Evolutionary conservation across 2,113 vertebrate species (phyloP).

Genomic region (Noturus placidus): DNA sequence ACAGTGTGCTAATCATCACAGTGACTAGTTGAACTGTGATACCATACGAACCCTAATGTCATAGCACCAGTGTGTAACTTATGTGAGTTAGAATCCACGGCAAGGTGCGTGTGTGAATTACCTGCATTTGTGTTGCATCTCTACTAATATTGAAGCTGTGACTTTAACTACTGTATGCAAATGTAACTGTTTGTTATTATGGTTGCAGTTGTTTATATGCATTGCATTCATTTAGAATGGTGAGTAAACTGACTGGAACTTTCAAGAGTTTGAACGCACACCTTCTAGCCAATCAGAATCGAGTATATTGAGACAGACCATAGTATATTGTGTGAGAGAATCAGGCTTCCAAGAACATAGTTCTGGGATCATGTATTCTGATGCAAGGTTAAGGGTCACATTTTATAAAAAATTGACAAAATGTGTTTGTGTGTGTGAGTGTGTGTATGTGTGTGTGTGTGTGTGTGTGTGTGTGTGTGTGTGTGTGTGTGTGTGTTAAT

Average conservation of each 20-base stretch:
- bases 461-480: neutral
- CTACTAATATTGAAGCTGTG: too few species aligned
- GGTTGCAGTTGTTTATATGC: too few species aligned
- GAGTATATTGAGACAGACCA: too few species aligned
- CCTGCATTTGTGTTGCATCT: too few species aligned
- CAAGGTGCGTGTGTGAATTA: too few species aligned
- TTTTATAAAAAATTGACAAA: neutral
- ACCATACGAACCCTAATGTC: neutral
- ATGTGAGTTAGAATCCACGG: too few species aligned
- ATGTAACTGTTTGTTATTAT: too few species aligned
- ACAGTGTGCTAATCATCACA: neutral
- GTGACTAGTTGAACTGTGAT: neutral
- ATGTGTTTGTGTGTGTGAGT: neutral
- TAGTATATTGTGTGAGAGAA: neutral
- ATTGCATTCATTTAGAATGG: too few species aligned
- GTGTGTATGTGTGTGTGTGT: slow-evolving; percentile 1
- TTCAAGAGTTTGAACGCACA: too few species aligned
- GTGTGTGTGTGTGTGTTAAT: neutral
- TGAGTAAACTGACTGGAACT: too few species aligned
- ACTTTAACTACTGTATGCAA: too few species aligned
- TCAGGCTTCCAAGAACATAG: neutral
- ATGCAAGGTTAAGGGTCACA: neutral
- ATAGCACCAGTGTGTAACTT: neutral
- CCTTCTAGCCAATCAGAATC: too few species aligned
- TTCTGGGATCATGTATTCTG: slow-evolving; percentile 21